Conservation (phyloP, 2,113 vertebrate species). For the Xyrauchen texanus region DNA sequence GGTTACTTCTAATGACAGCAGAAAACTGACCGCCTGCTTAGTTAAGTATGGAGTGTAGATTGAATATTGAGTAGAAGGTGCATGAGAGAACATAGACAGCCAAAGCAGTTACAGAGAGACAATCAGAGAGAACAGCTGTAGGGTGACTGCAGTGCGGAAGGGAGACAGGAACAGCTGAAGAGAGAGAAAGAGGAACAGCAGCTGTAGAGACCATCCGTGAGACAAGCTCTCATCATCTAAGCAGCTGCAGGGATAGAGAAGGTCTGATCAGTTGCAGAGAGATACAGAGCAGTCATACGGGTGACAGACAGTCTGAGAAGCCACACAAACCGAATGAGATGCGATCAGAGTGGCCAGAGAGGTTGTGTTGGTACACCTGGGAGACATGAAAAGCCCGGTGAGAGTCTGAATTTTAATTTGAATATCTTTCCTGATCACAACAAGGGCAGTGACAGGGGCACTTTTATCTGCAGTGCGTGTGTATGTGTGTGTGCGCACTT, state of each 20-base stretch:
- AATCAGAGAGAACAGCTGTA: constrained; percentile 16
- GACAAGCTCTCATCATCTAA: constrained; percentile 33
- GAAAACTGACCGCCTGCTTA: background rate
- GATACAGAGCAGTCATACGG: constrained; percentile 26
- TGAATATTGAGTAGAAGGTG: background rate
- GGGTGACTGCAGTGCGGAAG: constrained; percentile 9
- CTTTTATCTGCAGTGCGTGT: constrained; percentile 56
- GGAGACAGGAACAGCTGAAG: constrained; percentile 1
- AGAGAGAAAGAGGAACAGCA: constrained; percentile 24
- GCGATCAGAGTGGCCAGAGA: background rate
- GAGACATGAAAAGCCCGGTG: constrained; percentile 50
- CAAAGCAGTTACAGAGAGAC: constrained; percentile 1
- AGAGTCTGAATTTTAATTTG: constrained; percentile 69
- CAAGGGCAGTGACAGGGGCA: constrained; percentile 69
- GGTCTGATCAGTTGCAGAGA: constrained; percentile 33
- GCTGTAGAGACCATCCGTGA: background rate
- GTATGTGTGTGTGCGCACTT: constrained; percentile 64
- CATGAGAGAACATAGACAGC: background rate
- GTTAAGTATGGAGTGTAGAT: background rate
- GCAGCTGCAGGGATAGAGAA: constrained; percentile 36
- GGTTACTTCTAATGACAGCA: background rate
- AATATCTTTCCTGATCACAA: constrained; percentile 67
- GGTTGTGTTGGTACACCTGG: constrained; percentile 41
- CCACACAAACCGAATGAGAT: constrained; percentile 1
- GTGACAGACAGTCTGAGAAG: constrained; percentile 17